Conservation (phyloP, 2,888 invertebrate species). For the Drosophila colorata region DNA sequence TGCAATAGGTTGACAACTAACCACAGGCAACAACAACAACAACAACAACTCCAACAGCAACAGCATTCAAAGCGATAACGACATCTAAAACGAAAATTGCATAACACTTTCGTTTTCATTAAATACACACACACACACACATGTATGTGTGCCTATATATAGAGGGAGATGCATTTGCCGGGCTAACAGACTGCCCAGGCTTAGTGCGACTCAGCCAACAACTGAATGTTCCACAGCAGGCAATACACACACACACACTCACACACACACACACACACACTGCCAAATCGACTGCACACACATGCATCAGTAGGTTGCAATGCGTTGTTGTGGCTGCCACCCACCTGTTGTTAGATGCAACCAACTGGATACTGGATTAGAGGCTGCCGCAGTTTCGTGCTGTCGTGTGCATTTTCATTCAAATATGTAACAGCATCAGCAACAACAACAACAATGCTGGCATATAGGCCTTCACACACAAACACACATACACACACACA, state of each 20-base stretch:
- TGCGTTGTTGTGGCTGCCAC: slow-evolving; percentile 45
- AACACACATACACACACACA: slow-evolving; percentile 21
- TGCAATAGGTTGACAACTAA: slow-evolving; percentile 39
- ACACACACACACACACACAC: slow-evolving; percentile 8
- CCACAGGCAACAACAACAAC: slow-evolving; percentile 55
- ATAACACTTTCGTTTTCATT: slow-evolving; percentile 70
- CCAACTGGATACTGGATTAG: slow-evolving; percentile 75
- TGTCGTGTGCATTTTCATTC: slow-evolving; percentile 56
- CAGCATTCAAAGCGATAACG: slow-evolving; percentile 39
- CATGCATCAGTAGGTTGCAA: slow-evolving; percentile 37
- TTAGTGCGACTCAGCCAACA: slow-evolving; percentile 28
- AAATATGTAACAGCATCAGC: slow-evolving; percentile 60
- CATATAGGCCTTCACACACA: slow-evolving; percentile 52
- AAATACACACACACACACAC: slow-evolving; percentile 9
- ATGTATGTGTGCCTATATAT: neutral
- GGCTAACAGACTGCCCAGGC: slow-evolving; percentile 25
- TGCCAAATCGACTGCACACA: neutral
- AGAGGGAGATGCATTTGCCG: slow-evolving; percentile 28
- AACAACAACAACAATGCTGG: slow-evolving; percentile 30
- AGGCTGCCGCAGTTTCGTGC: slow-evolving; percentile 42
- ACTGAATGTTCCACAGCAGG: slow-evolving; percentile 29
- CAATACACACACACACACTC: slow-evolving; percentile 14
- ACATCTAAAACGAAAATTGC: slow-evolving; percentile 74
- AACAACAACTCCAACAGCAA: slow-evolving; percentile 30
- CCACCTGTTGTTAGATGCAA: slow-evolving; percentile 71